Percentiles rank a stretch among this genome's conserved stretches.
Evolutionary conservation across 2,888 invertebrate genomes (phyloP).

Genomic region (Eilema griseolum): DNA sequence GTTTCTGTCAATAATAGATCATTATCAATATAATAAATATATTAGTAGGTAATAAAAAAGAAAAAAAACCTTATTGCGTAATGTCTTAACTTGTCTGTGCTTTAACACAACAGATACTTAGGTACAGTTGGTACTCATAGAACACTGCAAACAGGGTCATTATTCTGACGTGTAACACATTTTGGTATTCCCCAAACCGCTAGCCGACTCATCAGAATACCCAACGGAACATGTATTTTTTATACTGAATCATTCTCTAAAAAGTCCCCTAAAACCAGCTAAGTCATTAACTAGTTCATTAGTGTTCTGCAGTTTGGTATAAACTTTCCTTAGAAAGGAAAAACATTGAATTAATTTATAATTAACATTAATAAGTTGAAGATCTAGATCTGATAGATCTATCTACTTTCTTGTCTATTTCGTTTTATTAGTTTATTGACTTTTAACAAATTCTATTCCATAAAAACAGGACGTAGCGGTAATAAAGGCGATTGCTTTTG

Average conservation of each 20-base stretch:
- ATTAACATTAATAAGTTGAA: neutral
- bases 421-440: neutral
- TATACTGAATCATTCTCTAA: neutral
- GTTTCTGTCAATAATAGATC: no score
- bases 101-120: neutral
- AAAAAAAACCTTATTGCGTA: no score
- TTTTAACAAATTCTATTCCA: neutral
- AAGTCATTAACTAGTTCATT: conserved; percentile 11
- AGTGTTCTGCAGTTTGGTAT: neutral
- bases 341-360: neutral
- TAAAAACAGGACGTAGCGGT: neutral
- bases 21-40: no score
- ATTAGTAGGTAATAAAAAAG: no score
- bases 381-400: neutral
- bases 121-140: neutral
- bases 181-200: neutral
- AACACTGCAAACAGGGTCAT: neutral
- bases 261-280: conserved; percentile 11
- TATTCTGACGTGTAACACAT: neutral
- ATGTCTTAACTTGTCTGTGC: no score
- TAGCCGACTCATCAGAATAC: neutral
- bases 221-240: conserved; percentile 3
- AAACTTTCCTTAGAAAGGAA: neutral
- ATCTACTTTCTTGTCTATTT: neutral
- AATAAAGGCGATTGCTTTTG: neutral